Conservation (phyloP, 1,140 invertebrate genomes). For the Papilio dardanus region DNA sequence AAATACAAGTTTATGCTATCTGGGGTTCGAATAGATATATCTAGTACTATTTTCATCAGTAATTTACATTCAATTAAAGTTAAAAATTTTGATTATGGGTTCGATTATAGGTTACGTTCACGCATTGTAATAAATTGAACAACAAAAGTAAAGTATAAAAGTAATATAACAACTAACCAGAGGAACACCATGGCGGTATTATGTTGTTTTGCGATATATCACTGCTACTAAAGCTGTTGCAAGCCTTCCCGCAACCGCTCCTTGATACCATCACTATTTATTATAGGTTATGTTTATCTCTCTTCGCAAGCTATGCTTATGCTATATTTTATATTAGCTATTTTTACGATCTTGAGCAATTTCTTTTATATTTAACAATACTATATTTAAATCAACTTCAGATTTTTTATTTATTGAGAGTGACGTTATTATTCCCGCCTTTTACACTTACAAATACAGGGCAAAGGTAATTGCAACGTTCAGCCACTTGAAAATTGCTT, state of each 20-base stretch:
- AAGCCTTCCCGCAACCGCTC: slow-evolving; percentile 51
- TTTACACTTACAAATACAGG: neutral
- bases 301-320: neutral
- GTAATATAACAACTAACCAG: slow-evolving; percentile 52
- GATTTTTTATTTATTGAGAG: neutral
- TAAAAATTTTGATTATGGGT: too few relatives aligned
- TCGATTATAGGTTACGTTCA: too few relatives aligned
- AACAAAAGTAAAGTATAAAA: neutral
- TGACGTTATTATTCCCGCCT: slow-evolving; percentile 5
- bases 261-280: slow-evolving; percentile 58
- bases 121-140: neutral
- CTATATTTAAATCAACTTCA: neutral
- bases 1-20: neutral
- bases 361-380: neutral
- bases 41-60: neutral
- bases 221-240: slow-evolving; percentile 49
- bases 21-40: neutral
- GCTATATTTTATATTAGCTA: neutral
- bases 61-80: neutral
- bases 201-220: slow-evolving; percentile 56
- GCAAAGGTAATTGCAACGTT: neutral
- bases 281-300: neutral
- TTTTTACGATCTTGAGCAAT: neutral
- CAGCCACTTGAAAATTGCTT: neutral
- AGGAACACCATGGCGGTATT: slow-evolving; percentile 69